Conservation (phyloP, 2,797 vertebrate genomes). For the Microhierax caerulescens region DNA sequence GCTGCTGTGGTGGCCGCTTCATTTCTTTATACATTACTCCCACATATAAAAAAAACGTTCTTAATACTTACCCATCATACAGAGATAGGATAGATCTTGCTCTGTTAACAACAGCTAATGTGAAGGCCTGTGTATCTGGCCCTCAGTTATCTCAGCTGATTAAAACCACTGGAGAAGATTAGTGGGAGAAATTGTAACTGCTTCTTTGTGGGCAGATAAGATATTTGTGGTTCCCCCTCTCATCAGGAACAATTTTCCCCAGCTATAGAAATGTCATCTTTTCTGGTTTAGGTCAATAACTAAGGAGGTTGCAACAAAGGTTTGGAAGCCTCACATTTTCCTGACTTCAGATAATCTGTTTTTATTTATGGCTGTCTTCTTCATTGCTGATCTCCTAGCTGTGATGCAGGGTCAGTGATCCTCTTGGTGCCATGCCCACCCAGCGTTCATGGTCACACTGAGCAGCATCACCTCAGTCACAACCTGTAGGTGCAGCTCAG, state of each 20-base stretch:
- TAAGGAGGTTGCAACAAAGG: not conserved
- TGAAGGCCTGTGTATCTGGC: not conserved
- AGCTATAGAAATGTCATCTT: not conserved
- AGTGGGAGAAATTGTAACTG: not conserved
- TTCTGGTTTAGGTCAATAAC: not conserved
- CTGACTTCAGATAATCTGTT: fast-evolving
- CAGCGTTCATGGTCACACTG: not conserved
- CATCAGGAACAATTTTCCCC: not conserved
- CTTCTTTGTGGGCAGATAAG: not conserved
- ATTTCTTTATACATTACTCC: not conserved
- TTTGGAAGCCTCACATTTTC: not conserved
- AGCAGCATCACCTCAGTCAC: not conserved
- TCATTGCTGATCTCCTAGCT: not conserved
- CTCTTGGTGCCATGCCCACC: not conserved
- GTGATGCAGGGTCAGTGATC: not conserved
- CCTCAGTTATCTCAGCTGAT: not conserved
- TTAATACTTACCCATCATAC: not conserved
- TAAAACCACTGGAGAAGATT: not conserved
- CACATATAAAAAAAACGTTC: not conserved
- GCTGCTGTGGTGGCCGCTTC: not conserved
- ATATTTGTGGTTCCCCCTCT: not conserved
- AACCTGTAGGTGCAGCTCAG: not conserved
- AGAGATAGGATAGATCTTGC: not conserved
- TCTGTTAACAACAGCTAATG: not conserved
- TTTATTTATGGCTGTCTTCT: not conserved